Conservation (phyloP, 2,113 vertebrate genomes). For the Clupea harengus region DNA sequence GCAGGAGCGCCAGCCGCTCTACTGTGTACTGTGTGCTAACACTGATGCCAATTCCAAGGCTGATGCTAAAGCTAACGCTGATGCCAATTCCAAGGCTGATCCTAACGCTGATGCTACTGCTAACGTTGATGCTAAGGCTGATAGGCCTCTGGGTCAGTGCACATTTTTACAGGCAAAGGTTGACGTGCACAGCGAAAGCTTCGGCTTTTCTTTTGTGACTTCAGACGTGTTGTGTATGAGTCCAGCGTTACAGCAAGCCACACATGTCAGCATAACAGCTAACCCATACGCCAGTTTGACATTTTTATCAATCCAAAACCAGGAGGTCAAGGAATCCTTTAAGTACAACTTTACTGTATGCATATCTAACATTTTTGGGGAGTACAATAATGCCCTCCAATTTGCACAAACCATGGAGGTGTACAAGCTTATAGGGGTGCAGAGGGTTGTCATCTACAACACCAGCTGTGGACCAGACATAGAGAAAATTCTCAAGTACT, state of each 20-base stretch:
- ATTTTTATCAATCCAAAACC: conserved; percentile 67
- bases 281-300: accelerated
- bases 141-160: not conserved
- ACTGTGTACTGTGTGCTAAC: conserved; percentile 46
- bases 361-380: conserved; percentile 73
- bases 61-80: no score
- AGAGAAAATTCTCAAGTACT: no score
- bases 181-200: conserved; percentile 49
- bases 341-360: conserved; percentile 74
- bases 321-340: conserved; percentile 35
- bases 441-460: conserved; percentile 75
- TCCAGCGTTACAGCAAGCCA: conserved; percentile 22
- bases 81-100: no score
- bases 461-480: conserved; percentile 65
- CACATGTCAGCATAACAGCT: conserved; percentile 45
- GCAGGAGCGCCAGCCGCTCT: conserved; percentile 64
- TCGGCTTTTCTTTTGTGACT: conserved; percentile 56
- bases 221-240: conserved; percentile 61
- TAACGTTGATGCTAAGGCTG: no score
- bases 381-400: conserved; percentile 77
- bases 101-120: no score
- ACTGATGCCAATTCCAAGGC: not conserved
- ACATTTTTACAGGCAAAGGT: conserved; percentile 44
- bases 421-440: conserved; percentile 75
- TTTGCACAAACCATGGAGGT: conserved; percentile 75